Percentiles rank a stretch among this genome's conserved stretches.
Conservation (phyloP, 2,888 invertebrate genomes). For the Loripinus fragilis region DNA sequence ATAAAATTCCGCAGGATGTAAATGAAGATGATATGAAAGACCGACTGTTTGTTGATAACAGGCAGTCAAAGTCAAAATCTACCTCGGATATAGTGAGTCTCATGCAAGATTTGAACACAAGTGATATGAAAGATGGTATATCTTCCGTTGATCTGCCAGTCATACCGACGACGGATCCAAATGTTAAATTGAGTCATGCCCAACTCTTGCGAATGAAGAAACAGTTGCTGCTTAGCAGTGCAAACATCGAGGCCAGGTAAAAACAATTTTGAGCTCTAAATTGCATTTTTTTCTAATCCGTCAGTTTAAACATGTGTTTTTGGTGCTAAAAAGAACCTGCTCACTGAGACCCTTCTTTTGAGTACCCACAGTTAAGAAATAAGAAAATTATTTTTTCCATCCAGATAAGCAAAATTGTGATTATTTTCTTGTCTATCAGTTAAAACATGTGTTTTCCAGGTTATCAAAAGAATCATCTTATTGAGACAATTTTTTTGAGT, state of each 20-base stretch:
- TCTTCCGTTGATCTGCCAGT: conserved; percentile 78
- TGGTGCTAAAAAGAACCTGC: too few species aligned
- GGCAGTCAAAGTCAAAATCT: conserved; percentile 66
- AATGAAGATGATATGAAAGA: conserved; percentile 55
- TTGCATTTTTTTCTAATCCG: too few species aligned
- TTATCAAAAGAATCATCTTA: too few species aligned
- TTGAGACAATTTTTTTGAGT: too few species aligned
- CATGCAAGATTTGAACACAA: conserved; percentile 69
- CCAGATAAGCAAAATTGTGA: too few species aligned
- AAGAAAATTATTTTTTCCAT: too few species aligned
- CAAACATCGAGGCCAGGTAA: conserved; percentile 83
- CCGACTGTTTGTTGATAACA: conserved; percentile 16
- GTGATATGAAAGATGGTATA: conserved; percentile 77
- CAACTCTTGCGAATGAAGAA: conserved; percentile 82
- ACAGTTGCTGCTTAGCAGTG: conserved; percentile 80
- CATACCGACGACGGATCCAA: conserved; percentile 53
- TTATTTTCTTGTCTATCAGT: too few species aligned
- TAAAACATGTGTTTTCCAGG: too few species aligned
- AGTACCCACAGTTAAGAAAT: too few species aligned
- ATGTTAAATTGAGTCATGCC: conserved; percentile 66
- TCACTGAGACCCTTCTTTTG: too few species aligned
- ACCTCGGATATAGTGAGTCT: conserved; percentile 73
- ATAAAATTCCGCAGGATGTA: conserved; percentile 34
- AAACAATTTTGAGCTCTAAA: too few species aligned
- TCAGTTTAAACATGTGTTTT: too few species aligned